phyloP scores from a whole-genome alignment of 1,140 invertebrate genomes.

The Papilio machaon region DNA sequence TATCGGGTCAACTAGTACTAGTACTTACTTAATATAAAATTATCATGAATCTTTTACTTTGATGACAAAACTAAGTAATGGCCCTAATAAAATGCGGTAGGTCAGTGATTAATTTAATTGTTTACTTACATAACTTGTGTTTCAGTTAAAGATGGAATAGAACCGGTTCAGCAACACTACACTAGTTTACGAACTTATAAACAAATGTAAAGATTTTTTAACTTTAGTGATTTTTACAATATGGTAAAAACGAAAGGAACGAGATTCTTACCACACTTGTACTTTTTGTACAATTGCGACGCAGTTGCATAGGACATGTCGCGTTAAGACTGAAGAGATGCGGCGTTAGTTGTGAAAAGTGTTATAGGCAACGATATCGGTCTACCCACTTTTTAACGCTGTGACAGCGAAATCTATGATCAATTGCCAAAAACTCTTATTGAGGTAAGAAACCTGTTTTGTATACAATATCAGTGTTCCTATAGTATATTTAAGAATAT shows the following conservation, averaged over 20 bases:
- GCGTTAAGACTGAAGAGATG: too few species aligned
- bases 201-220: neutral
- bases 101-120: constrained; percentile 1
- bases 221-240: neutral
- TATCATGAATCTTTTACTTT: too few species aligned
- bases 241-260: neutral
- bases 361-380: too few species aligned
- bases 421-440: too few species aligned
- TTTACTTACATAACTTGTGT: neutral
- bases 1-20: too few species aligned
- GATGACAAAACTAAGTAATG: neutral
- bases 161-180: neutral
- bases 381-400: too few species aligned
- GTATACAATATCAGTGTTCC: too few species aligned
- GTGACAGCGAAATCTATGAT: too few species aligned
- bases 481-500: neutral
- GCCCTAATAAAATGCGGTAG: neutral
- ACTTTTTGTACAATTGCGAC: neutral
- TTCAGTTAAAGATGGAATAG: neutral
- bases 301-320: too few species aligned
- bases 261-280: neutral
- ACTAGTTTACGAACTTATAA: neutral
- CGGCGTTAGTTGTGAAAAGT: too few species aligned
- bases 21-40: too few species aligned
- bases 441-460: too few species aligned